Conservation (phyloP, 2,113 vertebrate species). For the Muntiacus muntjak region DNA sequence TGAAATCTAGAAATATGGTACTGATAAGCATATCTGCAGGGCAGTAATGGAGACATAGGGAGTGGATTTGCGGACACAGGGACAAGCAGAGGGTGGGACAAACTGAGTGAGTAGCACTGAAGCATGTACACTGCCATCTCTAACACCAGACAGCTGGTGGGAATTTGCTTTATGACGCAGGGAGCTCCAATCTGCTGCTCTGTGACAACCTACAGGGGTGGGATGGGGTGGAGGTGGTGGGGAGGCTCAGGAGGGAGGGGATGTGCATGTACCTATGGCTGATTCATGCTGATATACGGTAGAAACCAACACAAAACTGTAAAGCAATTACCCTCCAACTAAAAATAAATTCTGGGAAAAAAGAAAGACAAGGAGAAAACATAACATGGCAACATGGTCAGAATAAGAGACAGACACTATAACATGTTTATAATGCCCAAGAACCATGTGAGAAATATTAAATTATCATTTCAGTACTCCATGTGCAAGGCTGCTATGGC, state of each 20-base stretch:
- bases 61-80: not conserved
- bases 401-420: constrained; percentile 37
- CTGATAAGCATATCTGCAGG: not conserved
- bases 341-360: not conserved
- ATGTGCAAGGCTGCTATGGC: not conserved
- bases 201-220: not conserved
- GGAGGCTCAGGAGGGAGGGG: not conserved
- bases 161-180: not conserved
- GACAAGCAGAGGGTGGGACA: not conserved
- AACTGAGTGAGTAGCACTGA: not conserved
- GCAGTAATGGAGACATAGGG: not conserved
- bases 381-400: not conserved
- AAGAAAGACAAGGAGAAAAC: not conserved
- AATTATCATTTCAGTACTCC: not conserved
- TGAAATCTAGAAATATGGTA: not conserved
- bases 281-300: not conserved
- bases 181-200: not conserved
- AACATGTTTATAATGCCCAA: constrained; percentile 40
- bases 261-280: not conserved
- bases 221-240: not conserved
- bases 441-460: constrained; percentile 35
- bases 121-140: not conserved
- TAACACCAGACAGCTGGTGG: not conserved
- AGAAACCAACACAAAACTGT: not conserved
- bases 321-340: not conserved